Evolutionary conservation across 1,140 invertebrate genomes (phyloP).

Genomic region (Polyergus mexicanus): DNA sequence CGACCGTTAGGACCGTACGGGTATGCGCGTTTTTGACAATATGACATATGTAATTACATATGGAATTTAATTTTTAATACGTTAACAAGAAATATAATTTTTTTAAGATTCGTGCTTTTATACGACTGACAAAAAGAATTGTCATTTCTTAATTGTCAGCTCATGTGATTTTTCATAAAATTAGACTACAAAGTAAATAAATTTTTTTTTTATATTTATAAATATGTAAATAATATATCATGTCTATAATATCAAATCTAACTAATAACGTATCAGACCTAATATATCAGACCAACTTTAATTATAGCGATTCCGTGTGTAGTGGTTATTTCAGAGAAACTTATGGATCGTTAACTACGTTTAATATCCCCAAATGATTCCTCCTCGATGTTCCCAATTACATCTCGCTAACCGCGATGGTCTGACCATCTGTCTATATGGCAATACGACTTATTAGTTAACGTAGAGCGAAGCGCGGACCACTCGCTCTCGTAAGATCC

Average conservation of each 20-base stretch:
- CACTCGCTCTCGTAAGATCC: background rate
- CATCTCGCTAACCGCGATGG: conserved; percentile 21
- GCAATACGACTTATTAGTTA: conserved; percentile 53
- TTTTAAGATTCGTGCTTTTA: background rate
- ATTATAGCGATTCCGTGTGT: conserved; percentile 4
- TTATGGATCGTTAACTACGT: conserved; percentile 44
- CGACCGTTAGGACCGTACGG: background rate
- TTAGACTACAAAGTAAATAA: background rate
- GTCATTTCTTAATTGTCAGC: too few species aligned
- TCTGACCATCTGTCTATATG: conserved; percentile 39
- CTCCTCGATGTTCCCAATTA: conserved; percentile 43
- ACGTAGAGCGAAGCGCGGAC: conserved; percentile 19
- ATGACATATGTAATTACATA: background rate
- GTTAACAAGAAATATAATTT: background rate
- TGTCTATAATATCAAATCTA: background rate
- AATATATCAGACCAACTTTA: conserved; percentile 25
- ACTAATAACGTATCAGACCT: conserved; percentile 38
- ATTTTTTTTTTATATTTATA: background rate
- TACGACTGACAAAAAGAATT: background rate
- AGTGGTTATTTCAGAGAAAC: conserved; percentile 38
- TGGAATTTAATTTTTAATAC: background rate
- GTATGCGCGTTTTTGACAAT: background rate
- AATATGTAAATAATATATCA: background rate
- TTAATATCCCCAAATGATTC: conserved; percentile 58
- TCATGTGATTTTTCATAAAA: background rate